A percentile compares a stretch with the other conserved stretches of the same genome.
phyloP scores from a whole-genome alignment of 2,888 invertebrate species.

The Xanthorhoe spadicearia region DNA sequence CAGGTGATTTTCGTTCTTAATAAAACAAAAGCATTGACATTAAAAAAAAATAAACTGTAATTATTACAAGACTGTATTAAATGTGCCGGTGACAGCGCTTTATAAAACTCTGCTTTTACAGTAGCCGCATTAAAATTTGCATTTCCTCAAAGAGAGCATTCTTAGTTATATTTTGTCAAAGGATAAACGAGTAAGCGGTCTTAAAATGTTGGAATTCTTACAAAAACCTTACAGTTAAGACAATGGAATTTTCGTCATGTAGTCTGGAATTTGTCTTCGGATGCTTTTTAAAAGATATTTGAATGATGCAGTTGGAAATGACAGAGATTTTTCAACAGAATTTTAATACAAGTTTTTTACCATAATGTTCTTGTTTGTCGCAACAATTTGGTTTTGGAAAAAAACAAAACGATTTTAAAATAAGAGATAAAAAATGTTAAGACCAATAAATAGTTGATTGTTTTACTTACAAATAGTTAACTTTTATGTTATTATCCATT shows the following conservation, averaged over 20 bases:
- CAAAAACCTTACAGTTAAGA: neutral
- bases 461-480: too few relatives aligned
- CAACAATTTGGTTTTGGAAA: too few relatives aligned
- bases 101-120: conserved; percentile 1
- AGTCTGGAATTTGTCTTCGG: neutral
- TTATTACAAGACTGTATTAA: neutral
- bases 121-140: conserved; percentile 36
- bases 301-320: neutral
- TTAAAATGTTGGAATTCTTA: conserved; percentile 16
- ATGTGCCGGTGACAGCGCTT: neutral
- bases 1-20: too few relatives aligned
- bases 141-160: conserved; percentile 31
- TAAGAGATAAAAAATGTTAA: too few relatives aligned
- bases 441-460: too few relatives aligned
- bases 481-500: too few relatives aligned
- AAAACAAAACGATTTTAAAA: too few relatives aligned
- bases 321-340: too few relatives aligned
- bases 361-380: too few relatives aligned
- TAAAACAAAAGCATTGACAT: too few relatives aligned
- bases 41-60: neutral
- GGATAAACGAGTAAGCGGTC: conserved; percentile 19
- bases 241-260: conserved; percentile 10
- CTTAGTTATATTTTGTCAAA: conserved; percentile 40
- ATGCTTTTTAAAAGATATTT: neutral
- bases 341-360: too few relatives aligned